A percentile compares a stretch with the other conserved stretches of the same genome.
Evolutionary conservation across 2,113 vertebrate genomes (phyloP).

Genomic region (Psephotus haematonotus): DNA sequence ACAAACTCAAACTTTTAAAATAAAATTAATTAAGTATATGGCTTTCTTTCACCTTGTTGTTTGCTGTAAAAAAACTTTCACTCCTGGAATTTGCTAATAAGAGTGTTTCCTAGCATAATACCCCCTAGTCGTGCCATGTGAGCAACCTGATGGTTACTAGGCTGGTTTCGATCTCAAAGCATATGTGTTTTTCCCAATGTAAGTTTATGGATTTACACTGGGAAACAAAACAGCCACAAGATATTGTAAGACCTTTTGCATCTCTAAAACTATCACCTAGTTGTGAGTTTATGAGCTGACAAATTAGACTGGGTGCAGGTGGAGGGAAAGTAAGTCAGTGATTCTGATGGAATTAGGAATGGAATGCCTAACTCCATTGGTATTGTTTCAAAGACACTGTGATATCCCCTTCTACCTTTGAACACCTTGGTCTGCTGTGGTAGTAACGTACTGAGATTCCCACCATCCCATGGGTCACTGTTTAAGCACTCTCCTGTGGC

Average conservation of each 20-base stretch:
- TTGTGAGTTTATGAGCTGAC: background rate
- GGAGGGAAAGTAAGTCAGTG: too few relatives aligned
- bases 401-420: background rate
- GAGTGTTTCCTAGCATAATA: background rate
- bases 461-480: background rate
- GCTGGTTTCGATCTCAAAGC: background rate
- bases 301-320: background rate
- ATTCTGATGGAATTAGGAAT: background rate
- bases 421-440: background rate
- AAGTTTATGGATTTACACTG: background rate
- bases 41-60: background rate
- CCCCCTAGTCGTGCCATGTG: accelerated
- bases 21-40: background rate
- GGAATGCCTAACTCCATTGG: background rate
- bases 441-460: background rate
- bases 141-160: background rate
- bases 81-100: background rate
- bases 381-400: background rate
- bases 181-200: background rate
- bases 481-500: background rate
- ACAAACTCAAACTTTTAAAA: background rate
- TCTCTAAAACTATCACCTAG: background rate
- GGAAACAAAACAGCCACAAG: background rate
- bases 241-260: background rate
- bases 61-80: background rate